Evolutionary conservation across 2,797 vertebrate genomes (phyloP), one percentile per base, ranked within the genome.

Genomic region (Pseudochromis fuscus): DNA sequence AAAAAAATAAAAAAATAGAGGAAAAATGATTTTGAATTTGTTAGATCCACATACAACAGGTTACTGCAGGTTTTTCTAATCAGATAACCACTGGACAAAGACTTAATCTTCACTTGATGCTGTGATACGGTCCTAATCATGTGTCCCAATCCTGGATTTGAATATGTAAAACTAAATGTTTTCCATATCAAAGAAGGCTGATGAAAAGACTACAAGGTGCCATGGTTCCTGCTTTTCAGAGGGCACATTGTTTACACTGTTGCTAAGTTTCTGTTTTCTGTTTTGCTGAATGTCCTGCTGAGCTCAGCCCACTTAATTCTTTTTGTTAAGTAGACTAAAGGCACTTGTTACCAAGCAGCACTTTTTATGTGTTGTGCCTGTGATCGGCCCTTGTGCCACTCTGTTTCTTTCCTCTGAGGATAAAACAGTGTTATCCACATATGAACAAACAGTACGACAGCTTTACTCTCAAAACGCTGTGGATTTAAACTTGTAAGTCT

Each of bases 341-440:
- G 10, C 13, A 2, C 53, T 53, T 1, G 89, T 91, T 77, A 87
- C 91, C 78, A 84, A 79, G 87, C 87, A 89, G 81, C 79, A 45
- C 50, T 53, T 81, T 84, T 81, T 72, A 85, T 71, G 33, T 66
- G 65, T 59, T 51, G 73, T 56, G 71, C 56, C 67, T 81, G 68
- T 42, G 46, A 31, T 65, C 30, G 16, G 0, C 1, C 0, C 11
- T 51, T 25, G 37, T 73, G 16, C 28, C 57, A 30, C 56, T 72
- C 33, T 50, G 30, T 21, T 35, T 25, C 46, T 57, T 80, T 70
- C 68, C 45, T 38, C 35, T n/a, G 23, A 2, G 4, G 1, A 25
- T 40, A 4, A 50, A 30, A 12, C 21, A 21, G 18, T 37, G 51
- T 21, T 48, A 6, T 61, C 57, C 55, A 53, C 30, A 52, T 25